A percentile compares a stretch with the other conserved stretches of the same genome.
Conservation (phyloP, 2,888 invertebrate genomes). For the Junonia oenone region DNA sequence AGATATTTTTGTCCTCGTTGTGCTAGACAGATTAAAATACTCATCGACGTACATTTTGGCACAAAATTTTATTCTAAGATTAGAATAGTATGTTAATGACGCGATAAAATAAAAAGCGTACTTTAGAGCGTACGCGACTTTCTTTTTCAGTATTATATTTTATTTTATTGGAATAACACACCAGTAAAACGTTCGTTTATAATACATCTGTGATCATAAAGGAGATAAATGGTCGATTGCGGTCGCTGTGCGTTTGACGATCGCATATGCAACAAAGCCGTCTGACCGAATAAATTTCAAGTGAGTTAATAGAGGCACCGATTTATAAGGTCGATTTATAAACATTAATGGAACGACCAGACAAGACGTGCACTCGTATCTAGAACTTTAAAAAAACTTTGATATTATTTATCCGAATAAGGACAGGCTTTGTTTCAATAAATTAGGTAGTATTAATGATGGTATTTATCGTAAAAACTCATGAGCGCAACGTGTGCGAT, state of each 20-base stretch:
- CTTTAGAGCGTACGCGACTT: background rate
- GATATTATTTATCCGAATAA: background rate
- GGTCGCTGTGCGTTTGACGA: slow-evolving; percentile 43
- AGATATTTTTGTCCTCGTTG: slow-evolving; percentile 7
- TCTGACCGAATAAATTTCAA: slow-evolving; percentile 21
- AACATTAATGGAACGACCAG: slow-evolving; percentile 3
- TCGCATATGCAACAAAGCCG: slow-evolving; percentile 39
- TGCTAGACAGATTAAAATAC: slow-evolving; percentile 13
- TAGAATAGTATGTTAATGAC: slow-evolving; percentile 43
- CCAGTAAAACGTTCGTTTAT: background rate
- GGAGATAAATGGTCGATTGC: slow-evolving; percentile 21
- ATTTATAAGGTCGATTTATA: slow-evolving; percentile 19
- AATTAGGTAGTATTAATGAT: background rate
- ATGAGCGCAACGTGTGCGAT: slow-evolving; percentile 30
- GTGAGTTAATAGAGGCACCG: slow-evolving; percentile 22
- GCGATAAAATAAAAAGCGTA: background rate
- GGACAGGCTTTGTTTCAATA: background rate
- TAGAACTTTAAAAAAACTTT: background rate
- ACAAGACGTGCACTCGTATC: background rate
- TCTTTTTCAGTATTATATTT: background rate
- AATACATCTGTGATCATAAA: slow-evolving; percentile 15
- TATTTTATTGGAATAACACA: background rate
- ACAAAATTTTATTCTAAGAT: slow-evolving; percentile 48
- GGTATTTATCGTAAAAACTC: background rate
- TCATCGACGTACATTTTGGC: slow-evolving; percentile 48